A percentile compares a stretch with the other conserved stretches of the same genome.
phyloP scores from a whole-genome alignment of 2,888 invertebrate genomes.

The Siphonodentalium dalli region DNA sequence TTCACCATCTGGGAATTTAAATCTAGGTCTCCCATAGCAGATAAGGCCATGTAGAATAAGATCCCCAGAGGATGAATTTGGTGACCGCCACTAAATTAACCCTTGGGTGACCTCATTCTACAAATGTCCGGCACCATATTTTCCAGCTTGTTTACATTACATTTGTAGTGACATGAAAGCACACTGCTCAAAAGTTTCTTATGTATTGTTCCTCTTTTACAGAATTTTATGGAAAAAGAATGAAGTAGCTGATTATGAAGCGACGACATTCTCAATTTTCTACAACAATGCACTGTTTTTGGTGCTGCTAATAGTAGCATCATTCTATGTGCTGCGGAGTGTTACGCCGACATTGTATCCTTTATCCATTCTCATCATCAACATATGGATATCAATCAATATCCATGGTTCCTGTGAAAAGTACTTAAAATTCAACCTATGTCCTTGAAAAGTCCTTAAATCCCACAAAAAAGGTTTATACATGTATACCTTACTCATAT shows the following conservation, averaged over 20 bases:
- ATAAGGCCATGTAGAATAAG: too few species aligned
- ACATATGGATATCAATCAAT: not conserved
- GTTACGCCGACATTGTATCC: constrained; percentile 79
- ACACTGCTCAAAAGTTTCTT: not conserved
- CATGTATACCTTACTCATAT: too few species aligned
- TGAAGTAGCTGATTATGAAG: constrained; percentile 99
- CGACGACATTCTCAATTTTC: constrained; percentile 98
- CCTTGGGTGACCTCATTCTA: too few species aligned
- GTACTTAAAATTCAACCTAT: too few species aligned
- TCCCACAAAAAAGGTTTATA: too few species aligned
- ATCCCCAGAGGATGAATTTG: too few species aligned
- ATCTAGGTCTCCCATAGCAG: too few species aligned
- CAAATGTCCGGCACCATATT: too few species aligned
- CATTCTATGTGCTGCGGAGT: constrained; percentile 91
- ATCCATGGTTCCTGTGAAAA: not conserved
- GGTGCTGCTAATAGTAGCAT: constrained; percentile 88
- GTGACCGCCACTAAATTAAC: too few species aligned
- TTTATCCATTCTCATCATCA: constrained; percentile 60
- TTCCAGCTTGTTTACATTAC: too few species aligned
- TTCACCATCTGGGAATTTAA: too few species aligned
- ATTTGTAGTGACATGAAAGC: too few species aligned
- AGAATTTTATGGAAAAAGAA: constrained; percentile 99
- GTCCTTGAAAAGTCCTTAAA: not conserved
- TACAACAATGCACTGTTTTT: constrained; percentile 98
- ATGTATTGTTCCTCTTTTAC: constrained; percentile 20